Conservation (phyloP, 2,888 invertebrate species). For the Clusia tigrina region DNA sequence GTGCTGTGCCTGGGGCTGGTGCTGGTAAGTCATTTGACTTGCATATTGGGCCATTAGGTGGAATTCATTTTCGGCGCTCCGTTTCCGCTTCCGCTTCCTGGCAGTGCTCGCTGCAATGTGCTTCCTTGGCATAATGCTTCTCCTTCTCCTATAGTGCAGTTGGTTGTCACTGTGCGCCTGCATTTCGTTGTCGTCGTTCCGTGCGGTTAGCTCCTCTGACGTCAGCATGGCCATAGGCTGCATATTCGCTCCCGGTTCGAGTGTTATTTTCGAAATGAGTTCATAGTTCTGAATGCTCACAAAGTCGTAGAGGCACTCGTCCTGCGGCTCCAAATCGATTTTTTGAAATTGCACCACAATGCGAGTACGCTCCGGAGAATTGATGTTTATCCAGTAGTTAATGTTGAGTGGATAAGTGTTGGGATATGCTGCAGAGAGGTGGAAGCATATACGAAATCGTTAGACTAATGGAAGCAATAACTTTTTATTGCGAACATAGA, state of each 20-base stretch:
- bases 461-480: no score
- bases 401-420: slow-evolving; percentile 75
- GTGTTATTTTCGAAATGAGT: slow-evolving; percentile 48
- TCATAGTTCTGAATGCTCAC: slow-evolving; percentile 69
- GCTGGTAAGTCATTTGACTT: slow-evolving; percentile 31
- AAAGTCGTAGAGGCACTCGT: slow-evolving; percentile 82
- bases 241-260: slow-evolving; percentile 52
- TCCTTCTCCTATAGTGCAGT: slow-evolving; percentile 11
- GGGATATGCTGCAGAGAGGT: slow-evolving; percentile 69
- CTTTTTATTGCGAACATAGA: no score
- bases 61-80: slow-evolving; percentile 24
- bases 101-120: slow-evolving; percentile 23
- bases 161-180: not conserved
- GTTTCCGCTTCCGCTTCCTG: slow-evolving; percentile 20
- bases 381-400: slow-evolving; percentile 74
- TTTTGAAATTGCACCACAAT: slow-evolving; percentile 74
- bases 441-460: no score
- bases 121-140: slow-evolving; percentile 11
- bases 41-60: slow-evolving; percentile 24
- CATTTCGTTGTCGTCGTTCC: slow-evolving; percentile 29
- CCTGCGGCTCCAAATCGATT: slow-evolving; percentile 78
- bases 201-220: slow-evolving; percentile 35
- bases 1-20: not conserved
- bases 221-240: slow-evolving; percentile 53
- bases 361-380: slow-evolving; percentile 72